These are phyloP conservation scores for Tridacna gigas DNA, from an alignment of 2,888 invertebrate genomes.

Conservation along the genomic window DNA sequence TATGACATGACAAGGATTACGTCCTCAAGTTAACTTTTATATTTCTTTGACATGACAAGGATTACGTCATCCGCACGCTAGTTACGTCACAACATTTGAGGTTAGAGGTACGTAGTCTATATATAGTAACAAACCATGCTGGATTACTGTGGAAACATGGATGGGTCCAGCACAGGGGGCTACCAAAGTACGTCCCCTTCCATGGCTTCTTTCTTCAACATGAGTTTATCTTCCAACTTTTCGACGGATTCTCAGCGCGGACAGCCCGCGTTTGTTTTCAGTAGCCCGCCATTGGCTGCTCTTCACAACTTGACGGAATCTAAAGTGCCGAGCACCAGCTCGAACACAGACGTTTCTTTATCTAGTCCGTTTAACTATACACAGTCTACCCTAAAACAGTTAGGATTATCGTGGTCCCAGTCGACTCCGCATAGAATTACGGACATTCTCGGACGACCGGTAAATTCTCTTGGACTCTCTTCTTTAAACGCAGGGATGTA, in stretches of 20 bases:
- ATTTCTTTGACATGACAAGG: too few species aligned
- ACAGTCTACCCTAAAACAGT: constrained; percentile 70
- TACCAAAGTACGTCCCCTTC: constrained; percentile 73
- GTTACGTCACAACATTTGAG: too few species aligned
- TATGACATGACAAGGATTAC: too few species aligned
- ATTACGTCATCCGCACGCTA: too few species aligned
- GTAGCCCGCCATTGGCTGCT: constrained; percentile 94
- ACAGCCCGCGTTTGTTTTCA: constrained; percentile 87
- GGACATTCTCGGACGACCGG: constrained; percentile 95
- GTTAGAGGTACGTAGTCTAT: not conserved
- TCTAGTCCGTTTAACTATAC: constrained; percentile 65
- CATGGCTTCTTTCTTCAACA: constrained; percentile 74
- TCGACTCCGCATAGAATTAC: constrained; percentile 97
- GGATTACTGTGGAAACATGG: constrained; percentile 79
- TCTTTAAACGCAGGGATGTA: constrained; percentile 85
- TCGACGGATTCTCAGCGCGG: constrained; percentile 68
- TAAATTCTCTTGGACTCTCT: constrained; percentile 72
- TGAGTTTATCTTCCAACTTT: constrained; percentile 62
- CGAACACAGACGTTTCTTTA: constrained; percentile 60
- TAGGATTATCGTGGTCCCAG: constrained; percentile 70
- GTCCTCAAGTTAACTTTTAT: too few species aligned
- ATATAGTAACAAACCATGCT: constrained; percentile 66
- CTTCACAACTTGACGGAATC: constrained; percentile 95
- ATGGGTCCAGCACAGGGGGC: constrained; percentile 63
- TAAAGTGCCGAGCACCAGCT: constrained; percentile 85